Conservation (phyloP, 2,797 vertebrate genomes). For the Silurus lanzhouensis region DNA sequence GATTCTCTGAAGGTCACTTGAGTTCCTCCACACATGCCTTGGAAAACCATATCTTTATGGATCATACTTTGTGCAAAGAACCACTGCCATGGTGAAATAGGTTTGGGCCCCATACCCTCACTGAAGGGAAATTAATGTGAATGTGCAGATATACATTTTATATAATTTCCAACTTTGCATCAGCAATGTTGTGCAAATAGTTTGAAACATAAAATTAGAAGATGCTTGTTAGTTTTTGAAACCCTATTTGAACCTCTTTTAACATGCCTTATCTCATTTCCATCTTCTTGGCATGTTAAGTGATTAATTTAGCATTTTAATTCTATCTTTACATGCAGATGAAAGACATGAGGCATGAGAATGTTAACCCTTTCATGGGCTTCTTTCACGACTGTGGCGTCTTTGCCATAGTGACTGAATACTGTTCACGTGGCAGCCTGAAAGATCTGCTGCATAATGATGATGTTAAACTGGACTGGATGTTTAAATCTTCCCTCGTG, state of each 20-base stretch:
- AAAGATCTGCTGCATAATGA: conserved; percentile 86
- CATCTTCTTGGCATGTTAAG: conserved; percentile 8
- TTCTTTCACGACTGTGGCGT: conserved; percentile 88
- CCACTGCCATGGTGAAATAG: neutral
- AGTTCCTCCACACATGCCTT: neutral
- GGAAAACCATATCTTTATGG: neutral
- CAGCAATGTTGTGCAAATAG: neutral
- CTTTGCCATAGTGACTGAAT: conserved; percentile 87
- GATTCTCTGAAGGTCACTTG: neutral
- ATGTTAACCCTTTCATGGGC: conserved; percentile 86
- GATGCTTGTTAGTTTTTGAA: neutral
- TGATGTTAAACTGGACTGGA: conserved; percentile 90
- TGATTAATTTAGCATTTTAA: neutral
- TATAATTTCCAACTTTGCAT: neutral
- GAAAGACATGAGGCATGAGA: conserved; percentile 88
- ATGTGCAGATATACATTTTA: neutral
- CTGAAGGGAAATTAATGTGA: neutral
- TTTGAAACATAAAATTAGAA: neutral
- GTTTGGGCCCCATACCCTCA: neutral
- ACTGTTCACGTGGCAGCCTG: conserved; percentile 87
- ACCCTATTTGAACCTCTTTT: neutral
- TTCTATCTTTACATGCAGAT: conserved; percentile 73
- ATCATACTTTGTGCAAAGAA: neutral
- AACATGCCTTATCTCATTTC: neutral
- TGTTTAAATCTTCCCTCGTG: conserved; percentile 92